Conservation (phyloP, 2,113 vertebrate genomes). For the Caranx ignobilis region DNA sequence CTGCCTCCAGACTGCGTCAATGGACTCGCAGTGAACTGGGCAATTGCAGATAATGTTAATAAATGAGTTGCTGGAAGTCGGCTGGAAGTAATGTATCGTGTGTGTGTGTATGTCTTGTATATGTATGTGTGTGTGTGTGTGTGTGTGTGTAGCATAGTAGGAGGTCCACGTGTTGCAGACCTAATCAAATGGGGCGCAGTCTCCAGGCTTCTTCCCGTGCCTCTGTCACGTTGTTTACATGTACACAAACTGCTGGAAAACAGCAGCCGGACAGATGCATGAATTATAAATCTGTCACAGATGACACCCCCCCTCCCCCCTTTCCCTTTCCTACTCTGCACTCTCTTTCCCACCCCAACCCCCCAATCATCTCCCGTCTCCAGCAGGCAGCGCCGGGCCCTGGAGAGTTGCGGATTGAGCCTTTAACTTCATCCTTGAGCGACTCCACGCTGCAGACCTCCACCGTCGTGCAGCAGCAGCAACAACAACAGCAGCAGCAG, state of each 20-base stretch:
- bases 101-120: no score
- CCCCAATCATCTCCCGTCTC: background rate
- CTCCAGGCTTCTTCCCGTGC: slow-evolving; percentile 27
- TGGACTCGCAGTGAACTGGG: slow-evolving; percentile 52
- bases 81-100: background rate
- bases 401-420: slow-evolving; percentile 31
- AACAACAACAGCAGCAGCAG: slow-evolving; percentile 3
- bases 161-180: slow-evolving; percentile 25
- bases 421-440: slow-evolving; percentile 56
- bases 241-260: slow-evolving; percentile 35
- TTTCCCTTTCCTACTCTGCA: no score
- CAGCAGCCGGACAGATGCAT: slow-evolving; percentile 33
- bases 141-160: background rate
- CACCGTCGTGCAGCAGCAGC: slow-evolving; percentile 10
- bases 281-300: slow-evolving; percentile 57
- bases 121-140: no score
- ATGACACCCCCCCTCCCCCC: slow-evolving; percentile 32
- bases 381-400: background rate
- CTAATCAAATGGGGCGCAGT: slow-evolving; percentile 27
- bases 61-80: slow-evolving; percentile 48
- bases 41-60: slow-evolving; percentile 59
- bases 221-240: slow-evolving; percentile 43
- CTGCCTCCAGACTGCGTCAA: slow-evolving; percentile 44
- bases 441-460: slow-evolving; percentile 38
- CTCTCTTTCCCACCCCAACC: no score